Evolutionary conservation across 2,797 vertebrate species (phyloP), one percentile per base, ranked within the genome.

Genomic region (Nothura maculosa): DNA sequence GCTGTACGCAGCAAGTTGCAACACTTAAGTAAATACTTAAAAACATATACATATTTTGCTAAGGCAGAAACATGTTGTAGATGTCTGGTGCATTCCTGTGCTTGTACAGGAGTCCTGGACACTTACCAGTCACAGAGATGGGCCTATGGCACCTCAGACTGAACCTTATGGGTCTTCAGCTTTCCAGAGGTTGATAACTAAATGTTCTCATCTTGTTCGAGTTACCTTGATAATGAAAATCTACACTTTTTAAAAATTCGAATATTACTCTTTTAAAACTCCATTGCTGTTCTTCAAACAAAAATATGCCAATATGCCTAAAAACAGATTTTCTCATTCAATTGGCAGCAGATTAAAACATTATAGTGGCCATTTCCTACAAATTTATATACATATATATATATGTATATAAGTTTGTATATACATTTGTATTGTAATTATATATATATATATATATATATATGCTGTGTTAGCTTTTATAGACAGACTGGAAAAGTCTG

Each of bases 11-110:
- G 22, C 9, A 66, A 81, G 20, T 25, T 38, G 42, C 17, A 43
- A 10, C 12, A 17, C 12, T 62, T 24, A 18, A 58, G n/a, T n/a
- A n/a, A 38, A 38, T 38, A 38, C 38, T 38, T 38, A 15, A 1
- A 22, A 0, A 0, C 14, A 9, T 4, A 2, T 2, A 28, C 4
- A 1, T 5, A 12, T 8, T 75, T 81, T 62, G 10, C 28, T 45
- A 27, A 18, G 14, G 3, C 8, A 52, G 28, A 24, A 47, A 47
- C 6, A 24, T 2, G 0, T 3, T 15, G 12, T 12, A 42, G 30
- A 85, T 10, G 22, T 63, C 6, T 18, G 32, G 6, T 45, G 14
- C 4, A 1, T 58, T 55, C 30, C 60, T 73, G 42, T 12, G 19
- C 32, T 67, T 12, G 3, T 40, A 27, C 5, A 1, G 32, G 24